Base-by-base conservation (phyloP, 2,888 invertebrate species). In the Pheosia gnoma region DNA sequence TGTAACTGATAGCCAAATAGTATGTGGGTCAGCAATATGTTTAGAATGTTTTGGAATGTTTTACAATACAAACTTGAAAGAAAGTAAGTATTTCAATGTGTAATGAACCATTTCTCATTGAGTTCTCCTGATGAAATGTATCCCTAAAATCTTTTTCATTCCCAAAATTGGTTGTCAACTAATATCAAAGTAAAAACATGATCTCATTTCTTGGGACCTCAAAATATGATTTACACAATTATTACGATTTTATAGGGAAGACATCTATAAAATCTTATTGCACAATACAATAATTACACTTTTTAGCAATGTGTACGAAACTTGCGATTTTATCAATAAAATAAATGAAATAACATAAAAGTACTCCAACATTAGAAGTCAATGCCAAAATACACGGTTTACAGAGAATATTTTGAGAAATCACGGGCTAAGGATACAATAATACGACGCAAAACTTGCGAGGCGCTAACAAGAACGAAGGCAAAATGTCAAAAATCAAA, bases 401-500 rank as follows among this genome's bases (percentile, higher is more conserved):
- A 57, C 62, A 71, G 55, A 49, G 4, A 43, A 57, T 68, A 75
- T 70, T 75, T 75, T 67, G 59, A 53, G 58, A 72, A 72, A 75
- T 74, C 64, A 58, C 38, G 60, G 63, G 77, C 75, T 66, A 75
- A 79, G 25, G 82, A 84, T 81, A 83, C 85, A 85, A 86, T 88
- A 88, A 90, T 91, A 90, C 90, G 91, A 90, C 92, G 92, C 91
- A 92, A 90, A 92, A 91, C 86, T 90, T 86, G 82, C 84, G 80
- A 87, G 87, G 91, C 89, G 90, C 91, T 90, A 87, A 89, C 89
- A 87, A 87, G 87, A 89, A 77, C 85, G 79, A 87, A 83, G 82
- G 83, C 86, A 91, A 90, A 90, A 89, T 91, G 90, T 89, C 89
- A 90, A 91, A 89, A 87, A 83, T 84, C 85, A 83, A 83, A 84